Conservation (phyloP, 1,140 invertebrate genomes). For the Euwallacea similis region DNA sequence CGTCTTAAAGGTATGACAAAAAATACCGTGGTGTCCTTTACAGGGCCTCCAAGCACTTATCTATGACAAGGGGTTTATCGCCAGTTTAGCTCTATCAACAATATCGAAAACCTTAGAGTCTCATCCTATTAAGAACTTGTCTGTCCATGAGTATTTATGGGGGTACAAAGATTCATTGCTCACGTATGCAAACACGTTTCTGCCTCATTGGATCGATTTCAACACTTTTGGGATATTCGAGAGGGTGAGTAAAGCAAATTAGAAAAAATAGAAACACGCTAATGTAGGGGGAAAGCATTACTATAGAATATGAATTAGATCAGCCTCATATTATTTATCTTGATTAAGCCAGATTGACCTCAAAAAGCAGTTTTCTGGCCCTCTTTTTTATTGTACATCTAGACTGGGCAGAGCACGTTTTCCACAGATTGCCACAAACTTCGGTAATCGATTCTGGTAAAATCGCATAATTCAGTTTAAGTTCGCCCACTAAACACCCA, state of each 20-base stretch:
- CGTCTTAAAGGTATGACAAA: neutral
- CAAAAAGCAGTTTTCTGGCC: no score
- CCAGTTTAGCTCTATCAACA: constrained; percentile 65
- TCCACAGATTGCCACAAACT: no score
- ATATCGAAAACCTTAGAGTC: constrained; percentile 64
- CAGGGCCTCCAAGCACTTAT: constrained; percentile 67
- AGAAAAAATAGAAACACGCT: no score
- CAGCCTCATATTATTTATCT: no score
- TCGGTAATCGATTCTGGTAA: no score
- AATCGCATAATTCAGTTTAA: no score
- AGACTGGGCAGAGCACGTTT: no score
- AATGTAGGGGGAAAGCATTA: no score
- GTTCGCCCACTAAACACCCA: no score
- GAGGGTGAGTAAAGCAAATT: constrained; percentile 59
- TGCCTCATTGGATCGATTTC: constrained; percentile 76
- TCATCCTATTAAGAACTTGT: constrained; percentile 69
- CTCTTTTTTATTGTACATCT: no score
- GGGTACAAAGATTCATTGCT: constrained; percentile 82
- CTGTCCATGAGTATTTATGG: constrained; percentile 78
- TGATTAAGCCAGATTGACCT: no score
- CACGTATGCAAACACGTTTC: constrained; percentile 64
- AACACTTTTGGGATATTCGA: constrained; percentile 78
- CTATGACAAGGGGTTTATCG: constrained; percentile 60
- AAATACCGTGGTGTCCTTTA: constrained; percentile 34
- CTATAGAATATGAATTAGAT: no score